Base-by-base conservation (phyloP, 2,888 invertebrate species). In the Drosophila mercatorum region DNA sequence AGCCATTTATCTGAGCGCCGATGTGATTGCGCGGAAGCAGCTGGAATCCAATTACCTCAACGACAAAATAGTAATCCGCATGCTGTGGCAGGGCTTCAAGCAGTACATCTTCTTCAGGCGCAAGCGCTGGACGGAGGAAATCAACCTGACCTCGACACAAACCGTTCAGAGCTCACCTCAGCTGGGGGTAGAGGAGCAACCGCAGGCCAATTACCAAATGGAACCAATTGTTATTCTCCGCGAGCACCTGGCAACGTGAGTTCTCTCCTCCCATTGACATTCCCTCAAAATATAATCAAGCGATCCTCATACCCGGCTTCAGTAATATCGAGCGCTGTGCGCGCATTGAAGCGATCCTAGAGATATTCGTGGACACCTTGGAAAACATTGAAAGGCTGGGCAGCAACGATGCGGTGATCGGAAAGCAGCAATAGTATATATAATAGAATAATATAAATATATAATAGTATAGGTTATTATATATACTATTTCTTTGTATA, bases 161-260 rank as follows among this genome's bases (percentile, higher is more conserved):
- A 0, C 0, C 34, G 1, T 6, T 3, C 2, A 5, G 6, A 40
- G 4, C 1, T 11, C 4, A 11, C 22, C 17, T 22, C 1, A 6
- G 4, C 2, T 8, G 0, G 6, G 2, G 11, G 8, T 1, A n/a
- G 38, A 40, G 0, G 10, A 8, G 2, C n/a, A 10, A 28, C 5
- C 28, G 6, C 11, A 17, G 2, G 7, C 7, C 31, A 8, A 2
- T 8, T 2, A 6, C 22, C 8, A 46, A 12, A 22, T 2, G 4
- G 0, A 40, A 31, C 8, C 28, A n/a, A 38, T 47, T 47, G 3
- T 26, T 7, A 5, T 34, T 6, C 49, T 73, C 0, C 55, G 56
- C 8, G 73, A 73, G 14, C 28, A 60, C 4, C 28, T 78, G 10
- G 47, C 75, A 1, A 1, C 12, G 75, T 77, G 31, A 36, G 47